These are phyloP conservation scores for Pipistrellus nathusii DNA, from an alignment of 2,797 vertebrate species.

Conservation along the genomic window DNA sequence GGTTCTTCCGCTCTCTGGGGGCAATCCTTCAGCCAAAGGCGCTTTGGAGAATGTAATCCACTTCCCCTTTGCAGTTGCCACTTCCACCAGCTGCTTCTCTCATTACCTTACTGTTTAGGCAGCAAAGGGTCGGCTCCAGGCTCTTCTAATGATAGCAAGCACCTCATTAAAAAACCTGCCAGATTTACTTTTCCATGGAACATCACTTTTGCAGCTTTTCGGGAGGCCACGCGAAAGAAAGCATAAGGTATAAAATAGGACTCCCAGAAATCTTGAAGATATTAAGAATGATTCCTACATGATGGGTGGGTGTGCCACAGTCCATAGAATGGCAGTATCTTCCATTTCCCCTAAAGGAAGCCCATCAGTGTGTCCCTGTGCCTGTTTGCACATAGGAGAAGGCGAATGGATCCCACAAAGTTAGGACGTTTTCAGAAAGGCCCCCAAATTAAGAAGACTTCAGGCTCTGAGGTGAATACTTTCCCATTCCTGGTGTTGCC, in stretches of 20 bases:
- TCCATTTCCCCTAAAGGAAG: background rate
- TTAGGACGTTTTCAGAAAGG: slow-evolving; percentile 13
- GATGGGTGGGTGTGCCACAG: background rate
- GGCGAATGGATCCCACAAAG: background rate
- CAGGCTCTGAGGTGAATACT: background rate
- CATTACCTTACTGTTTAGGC: slow-evolving; percentile 84
- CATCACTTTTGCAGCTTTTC: slow-evolving; percentile 82
- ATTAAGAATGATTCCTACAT: slow-evolving; percentile 67
- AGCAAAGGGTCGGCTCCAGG: slow-evolving; percentile 84
- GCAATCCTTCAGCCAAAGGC: slow-evolving; percentile 59
- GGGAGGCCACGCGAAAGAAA: slow-evolving; percentile 83
- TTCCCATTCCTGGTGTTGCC: background rate
- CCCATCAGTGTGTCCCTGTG: background rate
- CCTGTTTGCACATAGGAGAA: background rate
- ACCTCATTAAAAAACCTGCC: slow-evolving; percentile 87
- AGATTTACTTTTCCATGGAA: slow-evolving; percentile 86
- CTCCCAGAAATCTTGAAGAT: slow-evolving; percentile 83
- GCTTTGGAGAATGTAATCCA: slow-evolving; percentile 81
- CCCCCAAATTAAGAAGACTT: background rate
- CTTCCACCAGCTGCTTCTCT: slow-evolving; percentile 88
- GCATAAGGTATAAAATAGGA: slow-evolving; percentile 81
- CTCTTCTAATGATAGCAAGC: slow-evolving; percentile 89
- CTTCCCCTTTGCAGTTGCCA: slow-evolving; percentile 79
- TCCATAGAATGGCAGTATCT: background rate
- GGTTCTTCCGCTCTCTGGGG: slow-evolving; percentile 72